Conservation (phyloP, 2,888 invertebrate species). For the Habrosyne pyritoides region DNA sequence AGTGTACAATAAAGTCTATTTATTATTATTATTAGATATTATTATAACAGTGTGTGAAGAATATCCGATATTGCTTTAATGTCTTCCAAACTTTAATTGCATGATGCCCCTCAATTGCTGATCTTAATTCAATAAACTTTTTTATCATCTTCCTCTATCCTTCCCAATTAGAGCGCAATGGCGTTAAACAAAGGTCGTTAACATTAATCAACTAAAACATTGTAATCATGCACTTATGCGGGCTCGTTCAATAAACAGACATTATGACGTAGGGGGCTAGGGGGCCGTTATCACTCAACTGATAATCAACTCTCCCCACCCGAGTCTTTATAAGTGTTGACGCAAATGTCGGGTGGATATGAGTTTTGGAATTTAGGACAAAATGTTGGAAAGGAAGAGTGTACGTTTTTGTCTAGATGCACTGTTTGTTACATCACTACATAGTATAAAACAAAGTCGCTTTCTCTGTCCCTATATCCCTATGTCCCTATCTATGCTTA, state of each 20-base stretch:
- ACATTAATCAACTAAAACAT: slow-evolving; percentile 1
- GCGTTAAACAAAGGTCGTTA: neutral
- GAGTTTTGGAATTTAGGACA: slow-evolving; percentile 14
- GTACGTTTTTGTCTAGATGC: no score
- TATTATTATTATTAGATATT: no score
- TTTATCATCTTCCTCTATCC: neutral
- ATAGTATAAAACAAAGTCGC: no score
- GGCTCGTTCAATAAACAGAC: slow-evolving; percentile 52
- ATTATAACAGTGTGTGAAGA: no score
- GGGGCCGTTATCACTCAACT: slow-evolving; percentile 57
- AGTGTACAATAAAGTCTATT: no score
- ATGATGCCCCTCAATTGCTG: neutral
- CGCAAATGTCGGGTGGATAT: slow-evolving; percentile 46
- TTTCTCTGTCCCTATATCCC: no score
- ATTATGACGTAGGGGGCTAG: slow-evolving; percentile 13
- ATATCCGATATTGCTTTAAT: neutral
- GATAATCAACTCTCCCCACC: slow-evolving; percentile 62
- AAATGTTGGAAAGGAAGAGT: no score
- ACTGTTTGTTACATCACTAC: no score
- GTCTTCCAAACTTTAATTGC: neutral
- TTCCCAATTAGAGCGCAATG: neutral
- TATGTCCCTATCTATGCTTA: no score
- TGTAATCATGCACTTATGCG: slow-evolving; percentile 40
- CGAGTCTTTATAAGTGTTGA: slow-evolving; percentile 60
- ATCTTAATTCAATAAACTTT: neutral